Evolutionary conservation across 2,888 invertebrate genomes (phyloP), one percentile per base, ranked within the genome.

Genomic region (Aphodius sticticus): DNA sequence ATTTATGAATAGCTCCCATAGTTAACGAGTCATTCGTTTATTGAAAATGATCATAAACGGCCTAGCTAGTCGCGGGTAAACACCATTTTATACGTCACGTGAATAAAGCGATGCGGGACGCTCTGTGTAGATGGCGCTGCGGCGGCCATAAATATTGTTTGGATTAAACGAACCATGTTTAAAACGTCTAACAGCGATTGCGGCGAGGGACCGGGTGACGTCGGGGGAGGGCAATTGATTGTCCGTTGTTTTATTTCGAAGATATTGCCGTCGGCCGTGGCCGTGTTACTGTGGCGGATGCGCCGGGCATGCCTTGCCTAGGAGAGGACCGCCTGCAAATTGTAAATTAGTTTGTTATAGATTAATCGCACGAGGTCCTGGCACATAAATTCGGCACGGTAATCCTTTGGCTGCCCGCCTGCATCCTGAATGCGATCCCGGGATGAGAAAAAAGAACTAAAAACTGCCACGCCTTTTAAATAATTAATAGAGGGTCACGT

Each of bases 291-390:
- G 53, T 9, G 53, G 53, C 53, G 53, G 53, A 7, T 2, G 37
- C 74, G 74, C 15, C 35, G 35, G 35, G 37, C 36, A 74, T 36
- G 36, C 74, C 35, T 15, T 74, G 36, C 35, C 36, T 37, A 74
- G 37, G 16, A n/a, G 1, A 26, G 26, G 26, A 3, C 26, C 26
- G 16, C 12, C 74, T 15, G 79, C 76, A 74, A 80, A 78, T 80
- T 80, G 80, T 80, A 80, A 80, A 80, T 80, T 79, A 80, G 80
- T 79, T 78, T 78, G 78, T 77, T 80, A 80, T 80, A 80, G 80
- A 80, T 80, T 80, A 80, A 78, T 80, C 75, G 78, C 77, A 72
- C 53, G 26, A 53, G 71, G 70, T 77, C 77, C 69, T 53, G 53
- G 80, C 70, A 74, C 76, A 80, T 80, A 80, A 80, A 80, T 80